Conservation (phyloP, 2,797 vertebrate species). For the Lepidocolaptes lacrymiger region DNA sequence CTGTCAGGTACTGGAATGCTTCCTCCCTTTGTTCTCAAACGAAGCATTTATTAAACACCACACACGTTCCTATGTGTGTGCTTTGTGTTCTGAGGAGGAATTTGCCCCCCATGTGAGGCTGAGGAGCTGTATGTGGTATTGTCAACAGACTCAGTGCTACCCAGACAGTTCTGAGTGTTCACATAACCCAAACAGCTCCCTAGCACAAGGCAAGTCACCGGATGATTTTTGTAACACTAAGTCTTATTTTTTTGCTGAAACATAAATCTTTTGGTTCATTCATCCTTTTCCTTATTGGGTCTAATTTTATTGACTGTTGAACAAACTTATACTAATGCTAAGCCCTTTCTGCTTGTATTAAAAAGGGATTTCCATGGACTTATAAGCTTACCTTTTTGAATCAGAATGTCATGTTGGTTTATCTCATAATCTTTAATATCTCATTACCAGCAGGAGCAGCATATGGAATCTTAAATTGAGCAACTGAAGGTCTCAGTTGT, state of each 20-base stretch:
- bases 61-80: accelerated
- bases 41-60: neutral
- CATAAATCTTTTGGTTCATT: neutral
- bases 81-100: neutral
- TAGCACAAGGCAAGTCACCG: neutral
- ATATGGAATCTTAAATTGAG: slow-evolving; percentile 18
- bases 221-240: neutral
- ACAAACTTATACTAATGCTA: neutral
- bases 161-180: neutral
- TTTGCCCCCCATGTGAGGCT: neutral
- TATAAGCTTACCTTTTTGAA: slow-evolving; percentile 29
- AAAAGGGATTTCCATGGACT: slow-evolving; percentile 21
- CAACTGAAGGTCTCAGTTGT: slow-evolving; percentile 15
- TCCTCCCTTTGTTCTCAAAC: neutral
- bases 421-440: slow-evolving; percentile 59
- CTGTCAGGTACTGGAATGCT: neutral
- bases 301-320: neutral
- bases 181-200: neutral
- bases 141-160: neutral
- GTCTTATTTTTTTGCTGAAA: neutral
- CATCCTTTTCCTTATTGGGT: neutral
- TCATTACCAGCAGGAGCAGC: slow-evolving; percentile 40
- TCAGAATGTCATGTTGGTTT: slow-evolving; percentile 1
- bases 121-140: neutral
- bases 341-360: slow-evolving; percentile 12